Base-by-base conservation (phyloP, 35 echinoderm and acorn worm species). In the Patiria miniata region DNA sequence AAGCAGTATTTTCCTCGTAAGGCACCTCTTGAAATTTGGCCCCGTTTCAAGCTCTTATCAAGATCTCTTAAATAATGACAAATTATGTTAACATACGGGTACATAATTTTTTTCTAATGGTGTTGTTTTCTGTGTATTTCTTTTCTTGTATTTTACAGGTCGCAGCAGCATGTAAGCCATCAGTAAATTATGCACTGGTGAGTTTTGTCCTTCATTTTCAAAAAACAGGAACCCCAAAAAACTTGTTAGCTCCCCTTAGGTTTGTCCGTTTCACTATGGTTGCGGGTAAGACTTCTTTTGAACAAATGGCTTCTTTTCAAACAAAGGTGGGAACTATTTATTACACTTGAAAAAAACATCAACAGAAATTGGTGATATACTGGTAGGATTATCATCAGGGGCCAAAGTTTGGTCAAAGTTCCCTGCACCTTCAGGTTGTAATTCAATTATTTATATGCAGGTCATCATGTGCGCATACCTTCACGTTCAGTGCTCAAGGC, bases 141-240 rank as follows among this genome's bases (percentile, higher is more conserved):
- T 58, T 26, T 87, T 28, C 1, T 18, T 79, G 8, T 78, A 5
- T 77, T 39, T 40, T 86, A 19, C 47, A 87, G 85, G 85, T 87
- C 50, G 78, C 77, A 77, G 78, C 85, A 87, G 77, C 65, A 87
- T 87, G 85, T 87, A 69, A 78, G 78, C 68, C 85, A 30, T 77
- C 69, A 26, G 76, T 87, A 47, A 83, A 83, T 80, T 37, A 58
- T 54, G 68, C 85, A 2, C 44, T 39, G 76, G 85, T 87, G 78
- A 79, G 85, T 87, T 14, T 32, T 86, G 42, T 47, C 42, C 8
- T 29, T 69, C 34, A 4, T 17, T 69, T 69, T 69, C 22, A 69
- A n/a, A n/a, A n/a, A n/a, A n/a, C n/a, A n/a, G n/a, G n/a, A n/a
- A n/a, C n/a, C n/a, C n/a, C 37, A n/a, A 78, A 37, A 37, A 37